Conservation (phyloP, 2,888 invertebrate species). For the Mythimna loreyi region DNA sequence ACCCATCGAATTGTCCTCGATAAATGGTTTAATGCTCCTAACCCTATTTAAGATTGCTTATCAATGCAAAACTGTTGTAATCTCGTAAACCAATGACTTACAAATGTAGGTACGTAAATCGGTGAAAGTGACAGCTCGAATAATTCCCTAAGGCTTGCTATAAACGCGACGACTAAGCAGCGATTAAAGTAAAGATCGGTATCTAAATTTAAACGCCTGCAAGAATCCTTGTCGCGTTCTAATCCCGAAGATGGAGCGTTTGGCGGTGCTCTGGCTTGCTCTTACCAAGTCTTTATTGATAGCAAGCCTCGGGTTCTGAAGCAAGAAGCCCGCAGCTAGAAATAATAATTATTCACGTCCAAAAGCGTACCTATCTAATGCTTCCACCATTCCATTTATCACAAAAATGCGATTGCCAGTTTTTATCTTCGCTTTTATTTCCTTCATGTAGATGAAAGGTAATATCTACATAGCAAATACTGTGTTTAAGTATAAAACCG, state of each 20-base stretch:
- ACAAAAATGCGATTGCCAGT: constrained; percentile 58
- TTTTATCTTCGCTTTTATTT: constrained; percentile 63
- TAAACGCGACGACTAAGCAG: constrained; percentile 75
- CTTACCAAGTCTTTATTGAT: constrained; percentile 74
- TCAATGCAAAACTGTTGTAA: constrained; percentile 36
- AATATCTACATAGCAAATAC: constrained; percentile 59
- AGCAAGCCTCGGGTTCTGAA: constrained; percentile 60
- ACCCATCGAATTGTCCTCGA: constrained; percentile 34
- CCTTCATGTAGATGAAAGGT: constrained; percentile 61
- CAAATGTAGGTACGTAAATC: constrained; percentile 24
- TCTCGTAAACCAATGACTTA: constrained; percentile 48
- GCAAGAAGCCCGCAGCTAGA: constrained; percentile 62
- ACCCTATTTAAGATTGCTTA: constrained; percentile 42
- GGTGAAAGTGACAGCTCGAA: constrained; percentile 30
- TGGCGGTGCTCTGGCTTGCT: constrained; percentile 68
- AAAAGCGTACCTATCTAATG: constrained; percentile 63
- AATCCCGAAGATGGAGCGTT: constrained; percentile 84
- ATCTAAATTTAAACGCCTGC: constrained; percentile 83
- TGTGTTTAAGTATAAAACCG: constrained; percentile 65
- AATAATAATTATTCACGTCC: constrained; percentile 73
- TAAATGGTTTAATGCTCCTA: constrained; percentile 33
- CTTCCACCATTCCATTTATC: constrained; percentile 43
- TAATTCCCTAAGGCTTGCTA: constrained; percentile 68
- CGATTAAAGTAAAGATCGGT: constrained; percentile 84
- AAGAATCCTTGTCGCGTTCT: constrained; percentile 75